Evolutionary conservation across 2,797 vertebrate genomes (phyloP), one percentile per base, ranked within the genome.

Genomic region (Alca torda): DNA sequence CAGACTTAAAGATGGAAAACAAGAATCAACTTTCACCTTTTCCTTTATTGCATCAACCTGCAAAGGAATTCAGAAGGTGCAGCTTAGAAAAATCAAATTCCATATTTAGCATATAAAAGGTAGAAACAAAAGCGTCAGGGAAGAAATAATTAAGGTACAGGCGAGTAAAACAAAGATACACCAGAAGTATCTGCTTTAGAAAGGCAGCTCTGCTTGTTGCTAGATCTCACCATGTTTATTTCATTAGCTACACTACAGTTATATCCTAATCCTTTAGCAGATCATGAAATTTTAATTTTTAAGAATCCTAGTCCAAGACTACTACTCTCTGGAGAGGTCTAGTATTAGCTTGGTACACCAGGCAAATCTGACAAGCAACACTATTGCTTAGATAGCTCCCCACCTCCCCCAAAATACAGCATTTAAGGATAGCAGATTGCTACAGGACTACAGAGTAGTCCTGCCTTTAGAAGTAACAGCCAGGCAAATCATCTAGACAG

Each of bases 1-100:
- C 99, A 99, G 99, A 99, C 99, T 99, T 99, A 99, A 99, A 99
- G 99, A 99, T 98, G 99, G 98, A 99, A 99, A 98, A 96, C 96
- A 97, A 99, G 99, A 99, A 99, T 99, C 98, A 98, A 99, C 99
- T 99, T 99, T 99, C 99, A 99, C 99, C 99, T 99, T 99, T 98
- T 99, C 98, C 98, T 98, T 98, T 98, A 99, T 98, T 97, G 98
- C 98, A 99, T 99, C 99, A 98, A 99, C 98, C 99, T 99, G 99
- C 97, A 99, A 99, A 98, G 99, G 98, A 99, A 99, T 98, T 98
- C 98, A 98, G 98, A 98, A 99, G 98, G 98, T 98, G 98, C 98
- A 99, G 99, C 99, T 99, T 99, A 99, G 98, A 99, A 99, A 98
- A 98, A 99, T 98, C 97, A 98, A 98, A 98, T 98, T 98, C 97